Base-by-base conservation (phyloP, 2,797 vertebrate genomes). In the Pachyuromys duprasi region DNA sequence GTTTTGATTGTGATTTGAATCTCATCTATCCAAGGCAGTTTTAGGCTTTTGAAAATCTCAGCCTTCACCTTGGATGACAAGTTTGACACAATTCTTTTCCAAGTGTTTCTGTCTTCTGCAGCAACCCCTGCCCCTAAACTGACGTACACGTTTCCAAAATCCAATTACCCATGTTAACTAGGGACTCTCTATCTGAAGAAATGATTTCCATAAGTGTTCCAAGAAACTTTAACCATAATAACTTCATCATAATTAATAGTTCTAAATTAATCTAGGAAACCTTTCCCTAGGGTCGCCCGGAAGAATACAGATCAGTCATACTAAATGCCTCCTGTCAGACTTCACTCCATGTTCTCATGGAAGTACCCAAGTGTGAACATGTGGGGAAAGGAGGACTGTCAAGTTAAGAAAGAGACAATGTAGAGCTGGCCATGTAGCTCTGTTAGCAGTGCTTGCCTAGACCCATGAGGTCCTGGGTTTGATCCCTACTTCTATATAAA, bases 151-250 rank as follows among this genome's bases (percentile, higher is more conserved):
- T 95, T 90, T 95, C 86, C 45, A n/a, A 95, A 97, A 94, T 91
- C 72, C 91, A 96, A 95, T 95, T 94, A 95, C 33, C 57, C 42
- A 62, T 53, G 72, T 82, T 93, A 96, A 79, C 57, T n/a, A 57
- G 79, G 91, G 78, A 91, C 5, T 53, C 87, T 39, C 79, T 89
- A 62, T 88, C 72, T 72, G 72, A 57, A 86, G 69, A 97, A 95
- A 86, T 81, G 49, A 94, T 81, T 88, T 79, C 45, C n/a, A 72
- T 39, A 78, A 87, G 63, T 95, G 83, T 96, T 96, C 94, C 70
- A 95, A 96, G 95, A 94, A 96, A 93, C 82, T 92, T 96, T 36
- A 94, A 86, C 67, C n/a, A 92, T 83, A 94, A 86, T 94, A 94
- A 93, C 92, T 83, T 97, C 67, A 76, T 86, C 55, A 70, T 91